Evolutionary conservation across 1,140 invertebrate genomes (phyloP), one percentile per base, ranked within the genome.

Genomic region (Teleogryllus occipitalis): DNA sequence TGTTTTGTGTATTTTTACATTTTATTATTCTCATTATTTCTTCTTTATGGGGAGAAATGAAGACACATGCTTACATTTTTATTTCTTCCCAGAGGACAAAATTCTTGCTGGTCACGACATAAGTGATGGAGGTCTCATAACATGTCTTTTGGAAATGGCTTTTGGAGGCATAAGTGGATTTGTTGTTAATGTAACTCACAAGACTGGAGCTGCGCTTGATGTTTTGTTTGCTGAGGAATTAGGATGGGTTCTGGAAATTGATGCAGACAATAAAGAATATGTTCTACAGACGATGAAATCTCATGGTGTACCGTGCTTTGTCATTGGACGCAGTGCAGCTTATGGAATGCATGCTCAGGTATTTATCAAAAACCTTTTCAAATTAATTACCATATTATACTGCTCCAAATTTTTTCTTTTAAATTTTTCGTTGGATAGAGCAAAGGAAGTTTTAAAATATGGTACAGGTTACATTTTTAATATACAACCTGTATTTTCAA

Each of bases 101-200:
- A 84, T 98, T 10, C 85, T 94, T 18, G 90, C 97, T n/a, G 97
- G 97, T 4, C 98, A 99, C 86, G 98, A 99, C 87, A 89, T 99
- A 1, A 98, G 97, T 86, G 98, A 99, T 87, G 98, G 98, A 72
- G 98, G 98, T 46, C 86, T 99, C 7, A 88, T 99, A 48, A 95
- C 94, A 0, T 96, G 94, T 84, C 83, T 97, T 0, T 83, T 99
- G 54, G 98, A 99, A 88, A 99, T 99, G 97, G 93, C 93, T 48
- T 97, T 99, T 85, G 97, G 91, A 81, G 97, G 97, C 78, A 88
- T 98, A 79, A 91, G 92, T 84, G 96, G 96, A 8, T 83, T 97
- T 1, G 84, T 91, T 12, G 84, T 97, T 0, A 88, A 96, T 81
- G 84, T 95, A 27, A 84, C 83, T 5, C 89, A 91, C n/a, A 89